phyloP scores from a whole-genome alignment of 2,797 vertebrate species.

The Cetoscarus ocellatus region DNA sequence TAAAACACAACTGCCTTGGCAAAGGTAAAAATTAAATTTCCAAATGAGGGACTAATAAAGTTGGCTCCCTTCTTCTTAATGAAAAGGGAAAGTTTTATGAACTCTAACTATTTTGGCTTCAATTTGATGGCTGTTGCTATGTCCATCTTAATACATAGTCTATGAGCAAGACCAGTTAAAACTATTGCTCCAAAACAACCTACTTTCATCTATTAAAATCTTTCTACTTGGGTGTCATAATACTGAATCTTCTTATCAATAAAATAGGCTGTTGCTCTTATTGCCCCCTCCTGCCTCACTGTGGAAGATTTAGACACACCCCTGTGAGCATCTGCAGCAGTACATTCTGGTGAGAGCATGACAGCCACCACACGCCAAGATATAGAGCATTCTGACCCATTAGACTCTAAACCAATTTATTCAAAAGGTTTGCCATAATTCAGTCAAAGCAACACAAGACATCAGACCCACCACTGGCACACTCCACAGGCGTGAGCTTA shows the following conservation, averaged over 20 bases:
- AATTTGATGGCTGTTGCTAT: too few species aligned
- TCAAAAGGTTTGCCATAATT: constrained; percentile 86
- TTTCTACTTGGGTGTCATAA: neutral
- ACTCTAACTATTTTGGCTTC: too few species aligned
- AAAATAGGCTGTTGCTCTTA: neutral
- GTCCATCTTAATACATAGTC: too few species aligned
- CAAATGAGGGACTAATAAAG: too few species aligned
- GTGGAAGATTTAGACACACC: constrained; percentile 22
- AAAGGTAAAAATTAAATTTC: too few species aligned
- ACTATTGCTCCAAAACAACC: too few species aligned
- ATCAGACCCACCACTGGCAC: constrained; percentile 60
- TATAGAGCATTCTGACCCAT: constrained; percentile 86
- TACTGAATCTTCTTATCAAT: constrained; percentile 3
- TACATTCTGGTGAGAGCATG: constrained; percentile 43
- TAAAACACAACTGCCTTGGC: too few species aligned
- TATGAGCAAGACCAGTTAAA: too few species aligned
- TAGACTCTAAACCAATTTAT: constrained; percentile 86
- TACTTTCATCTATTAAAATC: neutral
- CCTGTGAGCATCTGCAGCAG: constrained; percentile 50
- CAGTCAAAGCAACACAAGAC: constrained; percentile 69
- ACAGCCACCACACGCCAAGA: constrained; percentile 76
- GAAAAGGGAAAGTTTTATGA: too few species aligned
- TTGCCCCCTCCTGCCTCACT: neutral
- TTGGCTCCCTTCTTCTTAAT: too few species aligned
- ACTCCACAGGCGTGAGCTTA: constrained; percentile 52